Conservation (phyloP, 2,797 vertebrate species). For the Poecile montanus region DNA sequence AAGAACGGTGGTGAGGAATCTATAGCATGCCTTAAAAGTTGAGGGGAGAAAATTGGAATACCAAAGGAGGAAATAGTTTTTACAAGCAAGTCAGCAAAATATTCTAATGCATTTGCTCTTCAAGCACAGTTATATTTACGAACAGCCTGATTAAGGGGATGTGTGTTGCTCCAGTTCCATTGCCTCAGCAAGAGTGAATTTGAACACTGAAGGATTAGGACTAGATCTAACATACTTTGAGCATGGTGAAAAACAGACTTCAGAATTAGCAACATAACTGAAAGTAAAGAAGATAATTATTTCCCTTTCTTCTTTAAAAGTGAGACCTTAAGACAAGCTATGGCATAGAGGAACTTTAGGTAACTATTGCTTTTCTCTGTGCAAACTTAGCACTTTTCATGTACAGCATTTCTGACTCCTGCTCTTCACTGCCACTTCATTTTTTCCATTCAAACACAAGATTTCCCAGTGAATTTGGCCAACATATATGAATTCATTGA, state of each 20-base stretch:
- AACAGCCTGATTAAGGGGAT: not conserved
- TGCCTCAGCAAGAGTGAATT: fast-evolving
- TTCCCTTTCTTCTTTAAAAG: not conserved
- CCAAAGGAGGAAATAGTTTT: not conserved
- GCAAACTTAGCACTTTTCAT: not conserved
- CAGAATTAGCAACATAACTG: not conserved
- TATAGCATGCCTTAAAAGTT: not conserved
- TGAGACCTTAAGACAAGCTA: not conserved
- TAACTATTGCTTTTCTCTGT: not conserved
- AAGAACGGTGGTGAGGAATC: not conserved
- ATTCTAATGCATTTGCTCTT: not conserved
- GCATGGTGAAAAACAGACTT: not conserved
- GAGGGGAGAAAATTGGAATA: not conserved
- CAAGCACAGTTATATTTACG: not conserved
- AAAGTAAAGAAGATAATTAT: not conserved
- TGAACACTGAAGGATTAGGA: not conserved
- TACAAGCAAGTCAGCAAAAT: not conserved
- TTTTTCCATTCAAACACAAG: not conserved
- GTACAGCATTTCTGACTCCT: not conserved
- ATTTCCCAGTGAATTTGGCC: not conserved
- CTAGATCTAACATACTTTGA: not conserved
- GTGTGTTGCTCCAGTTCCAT: not conserved
- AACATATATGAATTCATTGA: not conserved
- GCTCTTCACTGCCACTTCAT: not conserved
- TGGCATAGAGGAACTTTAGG: not conserved